Base-by-base conservation (phyloP, 2,113 vertebrate species). In the Apaloderma vittatum region DNA sequence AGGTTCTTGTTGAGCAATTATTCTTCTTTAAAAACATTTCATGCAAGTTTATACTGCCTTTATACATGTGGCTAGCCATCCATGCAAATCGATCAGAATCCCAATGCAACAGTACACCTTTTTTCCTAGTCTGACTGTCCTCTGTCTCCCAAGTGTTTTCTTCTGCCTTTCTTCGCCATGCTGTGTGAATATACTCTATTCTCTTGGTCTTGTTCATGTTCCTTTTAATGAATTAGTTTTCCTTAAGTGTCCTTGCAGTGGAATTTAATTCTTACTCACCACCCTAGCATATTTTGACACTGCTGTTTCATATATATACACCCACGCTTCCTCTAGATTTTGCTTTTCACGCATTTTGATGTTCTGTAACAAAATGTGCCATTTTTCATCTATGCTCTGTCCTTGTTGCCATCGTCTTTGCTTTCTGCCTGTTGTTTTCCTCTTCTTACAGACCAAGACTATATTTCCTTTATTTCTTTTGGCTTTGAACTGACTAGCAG, bases 1-100 rank as follows among this genome's bases (percentile, higher is more conserved):
- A 34, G 75, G 94, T 86, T 92, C 75, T 86, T 88, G 90, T 80
- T 86, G 29, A 83, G 23, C 37, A 90, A 76, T 86, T 92, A 67
- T 83, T 83, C 55, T 81, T 91, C 49, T 91, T 80, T 55, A 77
- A 86, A 86, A 81, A 5, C 26, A 63, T 62, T 77, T 70, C 58
- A 86, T 90, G 43, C 36, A 71, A 37, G 34, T 90, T 96, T 86
- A 67, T 92, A 34, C 29, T 79, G 32, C 37, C 29, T 86, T 88
- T 83, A 29, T 49, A 34, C 5, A 12, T 48, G 29, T 76, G 63
- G 75, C 24, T 90, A 83, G 36, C 46, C 22, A 9, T 83, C 75
- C 62, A 21, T 76, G 58, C 29, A 86, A 79, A 82, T 76, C 54
- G 76, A 1, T 76, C 16, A 14, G 45, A 90, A 86, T 77, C 59